These are phyloP conservation scores for Salticus scenicus DNA, from an alignment of 2,888 invertebrate species.

Conservation along the genomic window DNA sequence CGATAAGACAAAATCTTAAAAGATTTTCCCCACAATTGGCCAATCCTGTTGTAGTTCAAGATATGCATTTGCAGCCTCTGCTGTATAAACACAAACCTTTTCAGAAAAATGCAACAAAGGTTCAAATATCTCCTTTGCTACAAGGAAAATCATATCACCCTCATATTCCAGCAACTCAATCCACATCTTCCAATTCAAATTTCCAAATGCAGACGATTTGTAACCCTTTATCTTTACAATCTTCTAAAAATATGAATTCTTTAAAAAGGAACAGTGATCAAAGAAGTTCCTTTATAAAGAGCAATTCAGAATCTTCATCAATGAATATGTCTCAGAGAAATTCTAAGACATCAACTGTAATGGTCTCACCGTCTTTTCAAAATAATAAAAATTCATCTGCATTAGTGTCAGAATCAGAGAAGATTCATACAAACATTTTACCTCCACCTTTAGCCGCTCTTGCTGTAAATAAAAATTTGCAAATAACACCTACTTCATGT, in stretches of 20 bases:
- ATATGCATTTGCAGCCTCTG: constrained; percentile 61
- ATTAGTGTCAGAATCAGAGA: constrained; percentile 40
- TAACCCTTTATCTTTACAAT: background rate
- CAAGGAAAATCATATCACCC: constrained; percentile 39
- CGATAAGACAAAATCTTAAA: constrained; percentile 56
- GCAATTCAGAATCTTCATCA: constrained; percentile 24
- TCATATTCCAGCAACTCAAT: constrained; percentile 50
- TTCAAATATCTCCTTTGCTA: constrained; percentile 45
- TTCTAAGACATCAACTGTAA: background rate
- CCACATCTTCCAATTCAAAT: constrained; percentile 25
- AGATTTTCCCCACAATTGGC: constrained; percentile 62
- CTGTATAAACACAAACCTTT: constrained; percentile 48
- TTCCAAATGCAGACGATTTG: constrained; percentile 17
- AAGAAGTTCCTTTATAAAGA: constrained; percentile 24
- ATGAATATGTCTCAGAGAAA: constrained; percentile 10
- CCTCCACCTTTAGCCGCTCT: constrained; percentile 45
- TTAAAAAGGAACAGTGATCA: constrained; percentile 18
- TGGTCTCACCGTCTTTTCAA: constrained; percentile 25
- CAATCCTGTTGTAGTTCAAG: constrained; percentile 61
- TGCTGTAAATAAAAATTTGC: constrained; percentile 49
- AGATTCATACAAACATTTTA: constrained; percentile 25
- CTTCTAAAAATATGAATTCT: constrained; percentile 27
- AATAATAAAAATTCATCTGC: constrained; percentile 51
- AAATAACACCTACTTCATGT: constrained; percentile 34
- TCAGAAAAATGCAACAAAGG: constrained; percentile 45